Percentiles rank a stretch among this genome's conserved stretches.
Evolutionary conservation across 1,140 invertebrate species (phyloP).

Genomic region (Pogonognathellus flavescens): DNA sequence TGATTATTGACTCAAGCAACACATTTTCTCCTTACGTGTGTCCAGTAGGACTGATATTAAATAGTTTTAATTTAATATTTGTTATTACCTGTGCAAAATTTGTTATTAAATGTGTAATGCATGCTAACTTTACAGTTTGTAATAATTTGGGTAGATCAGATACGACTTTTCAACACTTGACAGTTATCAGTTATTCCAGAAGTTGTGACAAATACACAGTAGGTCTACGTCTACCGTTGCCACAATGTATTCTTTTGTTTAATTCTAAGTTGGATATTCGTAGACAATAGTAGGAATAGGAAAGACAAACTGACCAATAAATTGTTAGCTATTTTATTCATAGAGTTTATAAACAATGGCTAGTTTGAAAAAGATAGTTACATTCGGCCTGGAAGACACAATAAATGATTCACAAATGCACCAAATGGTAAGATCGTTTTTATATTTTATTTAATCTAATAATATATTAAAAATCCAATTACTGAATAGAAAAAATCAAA

Average conservation of each 20-base stretch:
- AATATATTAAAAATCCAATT: not conserved
- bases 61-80: not conserved
- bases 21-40: too few species aligned
- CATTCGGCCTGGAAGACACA: slow-evolving; percentile 8
- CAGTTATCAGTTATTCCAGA: too few species aligned
- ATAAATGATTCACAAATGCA: not conserved
- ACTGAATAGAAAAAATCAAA: not conserved
- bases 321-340: too few species aligned
- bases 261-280: too few species aligned
- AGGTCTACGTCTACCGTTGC: too few species aligned
- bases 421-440: not conserved
- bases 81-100: not conserved
- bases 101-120: not conserved
- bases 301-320: too few species aligned
- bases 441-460: not conserved
- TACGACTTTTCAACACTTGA: too few species aligned
- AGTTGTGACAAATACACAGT: too few species aligned
- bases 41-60: not conserved
- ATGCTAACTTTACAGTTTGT: not conserved
- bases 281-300: too few species aligned
- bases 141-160: not conserved
- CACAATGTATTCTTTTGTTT: too few species aligned
- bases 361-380: slow-evolving; percentile 22
- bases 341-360: not conserved
- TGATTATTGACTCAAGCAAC: not conserved